phyloP scores from a whole-genome alignment of 2,888 invertebrate genomes.

The Eumacrocentrus americanus region DNA sequence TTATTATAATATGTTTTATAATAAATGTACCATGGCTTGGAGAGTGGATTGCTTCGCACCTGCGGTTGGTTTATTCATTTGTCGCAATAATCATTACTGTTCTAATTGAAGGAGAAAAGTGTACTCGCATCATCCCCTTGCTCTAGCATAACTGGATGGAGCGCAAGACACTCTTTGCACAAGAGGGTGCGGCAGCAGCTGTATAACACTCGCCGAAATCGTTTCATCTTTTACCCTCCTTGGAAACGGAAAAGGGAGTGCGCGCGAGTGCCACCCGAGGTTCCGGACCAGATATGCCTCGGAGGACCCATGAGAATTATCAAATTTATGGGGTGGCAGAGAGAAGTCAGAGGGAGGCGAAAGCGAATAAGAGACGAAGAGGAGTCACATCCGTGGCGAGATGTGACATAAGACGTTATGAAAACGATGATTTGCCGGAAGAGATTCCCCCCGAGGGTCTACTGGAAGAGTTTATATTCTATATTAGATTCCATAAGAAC shows the following conservation, averaged over 20 bases:
- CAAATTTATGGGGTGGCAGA: conserved; percentile 45
- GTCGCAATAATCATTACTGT: conserved; percentile 31
- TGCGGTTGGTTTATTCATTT: conserved; percentile 9
- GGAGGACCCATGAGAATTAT: conserved; percentile 48
- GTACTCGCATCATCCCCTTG: no score
- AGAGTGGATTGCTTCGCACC: background rate
- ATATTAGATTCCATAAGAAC: conserved; percentile 22
- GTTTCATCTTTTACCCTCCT: conserved; percentile 25
- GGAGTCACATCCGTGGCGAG: conserved; percentile 1
- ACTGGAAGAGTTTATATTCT: conserved; percentile 24
- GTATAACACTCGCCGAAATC: conserved; percentile 17
- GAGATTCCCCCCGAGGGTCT: conserved; percentile 45
- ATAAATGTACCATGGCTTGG: background rate
- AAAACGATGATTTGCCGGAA: conserved; percentile 48
- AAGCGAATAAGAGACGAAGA: background rate
- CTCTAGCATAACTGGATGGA: conserved; percentile 5
- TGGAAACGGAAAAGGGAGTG: conserved; percentile 23
- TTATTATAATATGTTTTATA: background rate
- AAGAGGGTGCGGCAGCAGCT: conserved; percentile 19
- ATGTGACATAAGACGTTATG: conserved; percentile 33
- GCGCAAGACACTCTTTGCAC: background rate
- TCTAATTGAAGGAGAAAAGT: conserved; percentile 30
- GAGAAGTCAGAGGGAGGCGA: conserved; percentile 1
- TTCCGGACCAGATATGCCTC: conserved; percentile 38
- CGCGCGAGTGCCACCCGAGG: conserved; percentile 34